These are phyloP conservation scores for Sphecodes monilicornis DNA, from an alignment of 2,888 invertebrate species.

Conservation along the genomic window DNA sequence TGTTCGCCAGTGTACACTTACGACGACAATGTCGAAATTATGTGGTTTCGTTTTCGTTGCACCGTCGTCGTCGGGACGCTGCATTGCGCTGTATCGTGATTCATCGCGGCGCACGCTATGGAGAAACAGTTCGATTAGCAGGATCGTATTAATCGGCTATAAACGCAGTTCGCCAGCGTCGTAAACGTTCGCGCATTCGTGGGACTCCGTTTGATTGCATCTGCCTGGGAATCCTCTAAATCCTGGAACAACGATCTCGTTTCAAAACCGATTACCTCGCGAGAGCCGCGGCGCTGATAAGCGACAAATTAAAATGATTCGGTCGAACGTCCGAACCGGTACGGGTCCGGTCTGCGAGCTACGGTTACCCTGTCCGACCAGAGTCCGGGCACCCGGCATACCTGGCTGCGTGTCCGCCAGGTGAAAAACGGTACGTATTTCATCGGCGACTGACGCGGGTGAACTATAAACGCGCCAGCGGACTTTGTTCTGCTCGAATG, in stretches of 20 bases:
- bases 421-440: constrained; percentile 45
- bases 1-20: constrained; percentile 4
- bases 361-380: background rate
- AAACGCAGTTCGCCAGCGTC: constrained; percentile 17
- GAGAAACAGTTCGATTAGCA: constrained; percentile 12
- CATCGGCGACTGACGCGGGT: constrained; percentile 39
- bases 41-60: background rate
- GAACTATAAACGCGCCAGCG: constrained; percentile 50
- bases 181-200: constrained; percentile 2
- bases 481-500: constrained; percentile 51
- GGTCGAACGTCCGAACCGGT: background rate
- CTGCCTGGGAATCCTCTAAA: background rate
- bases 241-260: constrained; percentile 3
- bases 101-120: background rate
- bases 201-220: background rate
- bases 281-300: background rate
- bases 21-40: constrained; percentile 10
- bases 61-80: background rate
- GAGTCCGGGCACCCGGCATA: background rate
- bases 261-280: constrained; percentile 15
- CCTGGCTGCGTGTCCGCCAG: background rate
- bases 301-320: background rate
- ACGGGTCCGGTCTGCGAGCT: background rate
- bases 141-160: constrained; percentile 9
- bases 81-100: background rate